Conservation (phyloP, 2,888 invertebrate genomes). For the Dryobota labecula region DNA sequence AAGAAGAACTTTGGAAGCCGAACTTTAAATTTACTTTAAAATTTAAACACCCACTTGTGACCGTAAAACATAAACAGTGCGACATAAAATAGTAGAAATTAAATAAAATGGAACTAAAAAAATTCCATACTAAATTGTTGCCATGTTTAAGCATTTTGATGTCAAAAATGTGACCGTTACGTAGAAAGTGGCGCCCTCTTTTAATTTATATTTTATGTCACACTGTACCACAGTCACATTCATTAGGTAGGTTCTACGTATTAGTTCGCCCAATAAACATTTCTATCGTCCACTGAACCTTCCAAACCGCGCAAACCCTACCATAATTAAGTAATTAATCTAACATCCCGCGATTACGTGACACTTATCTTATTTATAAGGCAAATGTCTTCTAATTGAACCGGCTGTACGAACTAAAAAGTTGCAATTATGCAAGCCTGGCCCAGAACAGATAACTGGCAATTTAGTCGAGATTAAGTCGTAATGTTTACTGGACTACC, state of each 20-base stretch:
- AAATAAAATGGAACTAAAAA: too few relatives aligned
- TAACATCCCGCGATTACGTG: slow-evolving; percentile 48
- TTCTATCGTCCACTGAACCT: background rate
- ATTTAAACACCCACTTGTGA: background rate
- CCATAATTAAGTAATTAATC: slow-evolving; percentile 61
- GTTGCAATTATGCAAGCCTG: slow-evolving; percentile 77
- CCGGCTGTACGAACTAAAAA: slow-evolving; percentile 68
- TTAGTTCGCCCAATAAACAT: slow-evolving; percentile 15
- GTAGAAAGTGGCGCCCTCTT: too few relatives aligned
- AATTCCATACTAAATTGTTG: too few relatives aligned
- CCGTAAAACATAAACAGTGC: too few relatives aligned
- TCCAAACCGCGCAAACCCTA: slow-evolving; percentile 18
- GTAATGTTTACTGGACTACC: slow-evolving; percentile 80
- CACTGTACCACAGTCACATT: background rate
- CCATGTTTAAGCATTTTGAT: too few relatives aligned
- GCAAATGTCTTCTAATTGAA: slow-evolving; percentile 70
- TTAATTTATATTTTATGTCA: too few relatives aligned
- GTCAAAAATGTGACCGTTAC: too few relatives aligned
- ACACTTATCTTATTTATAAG: slow-evolving; percentile 60
- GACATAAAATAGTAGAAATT: too few relatives aligned
- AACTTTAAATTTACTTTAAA: background rate
- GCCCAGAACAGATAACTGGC: slow-evolving; percentile 78
- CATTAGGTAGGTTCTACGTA: background rate
- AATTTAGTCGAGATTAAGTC: slow-evolving; percentile 85
- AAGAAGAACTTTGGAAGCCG: background rate